Evolutionary conservation across 2,888 invertebrate genomes (phyloP).

Genomic region (Caenorhabditis virilis): DNA sequence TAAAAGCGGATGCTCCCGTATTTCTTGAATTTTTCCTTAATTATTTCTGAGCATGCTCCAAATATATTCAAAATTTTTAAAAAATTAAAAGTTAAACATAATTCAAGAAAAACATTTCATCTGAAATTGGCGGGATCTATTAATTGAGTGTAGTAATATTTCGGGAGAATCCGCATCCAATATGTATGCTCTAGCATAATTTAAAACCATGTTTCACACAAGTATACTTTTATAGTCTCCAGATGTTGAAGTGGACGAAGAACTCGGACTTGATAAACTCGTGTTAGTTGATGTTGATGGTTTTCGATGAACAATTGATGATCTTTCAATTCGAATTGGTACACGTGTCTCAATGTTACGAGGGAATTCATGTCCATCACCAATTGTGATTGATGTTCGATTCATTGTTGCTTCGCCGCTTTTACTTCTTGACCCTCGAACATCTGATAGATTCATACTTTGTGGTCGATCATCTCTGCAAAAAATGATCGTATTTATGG

Average conservation of each 20-base stretch:
- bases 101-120: too few species aligned
- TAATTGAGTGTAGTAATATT: too few species aligned
- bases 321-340: slow-evolving; percentile 31
- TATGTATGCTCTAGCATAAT: background rate
- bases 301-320: slow-evolving; percentile 21
- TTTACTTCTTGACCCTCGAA: slow-evolving; percentile 18
- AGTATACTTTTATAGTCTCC: slow-evolving; percentile 25
- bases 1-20: too few species aligned
- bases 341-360: slow-evolving; percentile 20
- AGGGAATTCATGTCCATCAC: slow-evolving; percentile 10
- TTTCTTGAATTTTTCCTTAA: background rate
- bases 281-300: slow-evolving; percentile 9
- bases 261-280: slow-evolving; percentile 2
- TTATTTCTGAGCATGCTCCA: background rate
- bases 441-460: slow-evolving; percentile 44
- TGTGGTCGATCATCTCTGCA: slow-evolving; percentile 23
- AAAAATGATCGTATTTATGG: too few species aligned
- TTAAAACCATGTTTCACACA: too few species aligned
- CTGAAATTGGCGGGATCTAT: too few species aligned
- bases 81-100: too few species aligned
- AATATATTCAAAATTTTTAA: too few species aligned
- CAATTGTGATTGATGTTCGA: slow-evolving; percentile 4
- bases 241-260: slow-evolving; percentile 1
- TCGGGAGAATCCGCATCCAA: too few species aligned
- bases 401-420: slow-evolving; percentile 12